Evolutionary conservation across 2,797 vertebrate genomes (phyloP).

Genomic region (Neostethus bicornis): DNA sequence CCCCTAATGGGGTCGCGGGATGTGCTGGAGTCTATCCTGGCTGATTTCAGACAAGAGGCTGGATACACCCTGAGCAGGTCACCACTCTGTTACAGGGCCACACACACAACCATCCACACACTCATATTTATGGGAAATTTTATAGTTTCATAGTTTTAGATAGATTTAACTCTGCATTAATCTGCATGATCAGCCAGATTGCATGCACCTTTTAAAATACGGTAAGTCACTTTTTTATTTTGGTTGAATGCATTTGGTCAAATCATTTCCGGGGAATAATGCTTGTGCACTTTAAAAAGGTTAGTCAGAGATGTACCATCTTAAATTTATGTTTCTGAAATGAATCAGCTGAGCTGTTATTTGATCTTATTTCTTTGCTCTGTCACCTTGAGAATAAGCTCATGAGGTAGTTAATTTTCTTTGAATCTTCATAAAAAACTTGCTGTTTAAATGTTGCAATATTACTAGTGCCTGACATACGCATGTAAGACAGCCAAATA

Average conservation of each 20-base stretch:
- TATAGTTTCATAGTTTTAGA: no score
- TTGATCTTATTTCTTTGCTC: constrained; percentile 14
- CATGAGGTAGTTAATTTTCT: constrained; percentile 29
- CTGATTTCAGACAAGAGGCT: no score
- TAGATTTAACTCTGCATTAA: no score
- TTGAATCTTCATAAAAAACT: constrained; percentile 40
- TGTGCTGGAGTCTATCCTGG: no score
- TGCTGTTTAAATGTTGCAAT: constrained; percentile 41
- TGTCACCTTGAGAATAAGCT: constrained; percentile 29
- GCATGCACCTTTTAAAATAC: constrained; percentile 44
- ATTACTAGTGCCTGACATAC: constrained; percentile 49
- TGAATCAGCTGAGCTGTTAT: neutral
- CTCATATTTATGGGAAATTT: no score
- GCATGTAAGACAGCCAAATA: constrained; percentile 58
- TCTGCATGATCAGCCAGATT: constrained; percentile 51
- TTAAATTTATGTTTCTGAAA: constrained; percentile 1
- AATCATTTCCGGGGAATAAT: no score
- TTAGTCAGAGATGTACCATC: constrained; percentile 2
- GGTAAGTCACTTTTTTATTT: no score
- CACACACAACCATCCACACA: no score
- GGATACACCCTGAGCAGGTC: no score
- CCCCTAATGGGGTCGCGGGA: no score
- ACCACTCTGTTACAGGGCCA: no score
- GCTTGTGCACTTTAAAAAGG: neutral
- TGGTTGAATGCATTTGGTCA: no score